Percentiles rank a stretch among this genome's conserved stretches.
Evolutionary conservation across 2,113 vertebrate species (phyloP).

Genomic region (Eonycteris spelaea): DNA sequence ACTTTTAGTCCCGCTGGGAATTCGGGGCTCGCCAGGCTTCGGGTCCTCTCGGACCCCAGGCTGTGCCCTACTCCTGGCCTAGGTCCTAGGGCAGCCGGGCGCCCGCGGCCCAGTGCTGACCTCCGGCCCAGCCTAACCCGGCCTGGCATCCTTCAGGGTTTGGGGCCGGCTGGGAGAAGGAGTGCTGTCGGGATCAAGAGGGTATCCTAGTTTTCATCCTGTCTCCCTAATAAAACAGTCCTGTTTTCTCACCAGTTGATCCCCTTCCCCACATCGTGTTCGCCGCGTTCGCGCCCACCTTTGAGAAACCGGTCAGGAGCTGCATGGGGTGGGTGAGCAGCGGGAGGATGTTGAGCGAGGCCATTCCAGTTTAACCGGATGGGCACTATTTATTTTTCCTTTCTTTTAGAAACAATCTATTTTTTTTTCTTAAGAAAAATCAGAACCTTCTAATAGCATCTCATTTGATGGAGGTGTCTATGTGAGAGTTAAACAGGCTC

Average conservation of each 20-base stretch:
- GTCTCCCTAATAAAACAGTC: constrained; percentile 30
- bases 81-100: not conserved
- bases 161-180: not conserved
- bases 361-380: not conserved
- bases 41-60: not conserved
- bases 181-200: not conserved
- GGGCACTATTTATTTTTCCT: not conserved
- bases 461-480: not conserved
- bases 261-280: not conserved
- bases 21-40: not conserved
- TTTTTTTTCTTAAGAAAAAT: not conserved
- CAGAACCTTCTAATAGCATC: not conserved
- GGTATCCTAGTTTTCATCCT: not conserved
- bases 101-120: not conserved
- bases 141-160: not conserved
- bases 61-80: not conserved
- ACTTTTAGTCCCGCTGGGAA: constrained; percentile 1
- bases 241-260: not conserved
- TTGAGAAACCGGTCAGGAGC: not conserved
- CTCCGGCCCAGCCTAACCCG: not conserved
- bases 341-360: not conserved
- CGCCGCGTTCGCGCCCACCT: not conserved
- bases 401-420: not conserved
- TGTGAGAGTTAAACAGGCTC: not conserved
- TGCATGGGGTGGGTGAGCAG: not conserved